Percentiles rank a stretch among this genome's conserved stretches.
phyloP scores from a whole-genome alignment of 2,888 invertebrate species.

The Sycophila texana region DNA sequence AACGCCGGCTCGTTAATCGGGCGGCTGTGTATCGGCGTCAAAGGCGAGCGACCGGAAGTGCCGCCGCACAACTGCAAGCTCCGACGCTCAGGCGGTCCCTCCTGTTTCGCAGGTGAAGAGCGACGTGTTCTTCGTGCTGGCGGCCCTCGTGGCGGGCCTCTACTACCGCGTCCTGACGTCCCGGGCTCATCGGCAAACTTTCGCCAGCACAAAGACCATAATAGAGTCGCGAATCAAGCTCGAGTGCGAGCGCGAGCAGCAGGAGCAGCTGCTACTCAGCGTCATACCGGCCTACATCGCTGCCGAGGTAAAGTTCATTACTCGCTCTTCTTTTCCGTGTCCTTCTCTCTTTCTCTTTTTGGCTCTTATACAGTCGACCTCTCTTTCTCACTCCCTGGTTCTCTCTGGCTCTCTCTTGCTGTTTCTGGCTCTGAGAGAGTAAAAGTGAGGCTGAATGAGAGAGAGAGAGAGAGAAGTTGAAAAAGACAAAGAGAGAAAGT shows the following conservation, averaged over 20 bases:
- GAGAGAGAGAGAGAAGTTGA: no score
- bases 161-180: slow-evolving; percentile 94
- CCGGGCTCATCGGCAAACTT: slow-evolving; percentile 90
- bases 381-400: background rate
- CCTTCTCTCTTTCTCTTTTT: background rate
- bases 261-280: slow-evolving; percentile 92
- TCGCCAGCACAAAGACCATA: slow-evolving; percentile 92
- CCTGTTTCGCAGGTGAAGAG: slow-evolving; percentile 81
- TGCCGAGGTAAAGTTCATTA: slow-evolving; percentile 83
- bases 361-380: background rate
- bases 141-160: slow-evolving; percentile 88
- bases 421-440: background rate
- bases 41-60: background rate
- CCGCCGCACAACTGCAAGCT: no score
- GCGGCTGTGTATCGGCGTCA: background rate
- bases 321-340: background rate
- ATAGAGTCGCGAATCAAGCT: slow-evolving; percentile 94
- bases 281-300: slow-evolving; percentile 97
- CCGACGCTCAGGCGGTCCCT: background rate
- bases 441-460: no score
- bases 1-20: no score
- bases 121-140: slow-evolving; percentile 85
- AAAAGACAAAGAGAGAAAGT: no score
- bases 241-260: slow-evolving; percentile 94
- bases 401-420: background rate